Evolutionary conservation across 2,888 invertebrate species (phyloP), one percentile per base, ranked within the genome.

Genomic region (Tenthredo notha): DNA sequence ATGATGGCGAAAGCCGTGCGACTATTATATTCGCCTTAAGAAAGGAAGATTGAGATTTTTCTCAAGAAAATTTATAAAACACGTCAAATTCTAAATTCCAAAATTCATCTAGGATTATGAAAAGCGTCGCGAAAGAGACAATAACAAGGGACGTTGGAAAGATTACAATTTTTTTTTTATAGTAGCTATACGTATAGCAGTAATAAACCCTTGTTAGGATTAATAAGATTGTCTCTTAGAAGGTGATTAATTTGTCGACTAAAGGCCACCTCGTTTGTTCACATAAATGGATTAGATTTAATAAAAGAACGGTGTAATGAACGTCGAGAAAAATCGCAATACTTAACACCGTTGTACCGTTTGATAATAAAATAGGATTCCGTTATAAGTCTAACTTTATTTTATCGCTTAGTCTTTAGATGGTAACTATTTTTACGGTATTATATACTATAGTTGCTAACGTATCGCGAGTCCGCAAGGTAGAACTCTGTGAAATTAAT

Each of bases 401-500:
- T 18, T 50, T n/a, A 21, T 77, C 21, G 18, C 47, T 77, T 2
- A 25, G n/a, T 54, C 54, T 50, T 54, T 77, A n/a, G 77, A 50
- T 77, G 77, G 72, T 74, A 74, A 74, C 72, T 33, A 25, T 33
- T 74, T 74, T 43, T 74, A 74, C 74, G 6, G 25, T 54, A 29
- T 74, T 37, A 40, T 40, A 50, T 50, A 47, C 47, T 15, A 54
- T 15, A 54, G 50, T 12, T 77, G 50, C 77, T 54, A 77, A 54
- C 77, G 77, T 77, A 77, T 77, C 77, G 77, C 77, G 77, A 77
- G 77, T 77, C 77, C 54, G n/a, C 54, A 33, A 77, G n/a, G 77
- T 77, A 77, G 77, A 54, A 33, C 50, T 54, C 77, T 77, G 77
- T 47, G 33, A 77, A 77, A 77, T 50, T n/a, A 77, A 77, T 54